Base-by-base conservation (phyloP, 2,113 vertebrate species). In the Tetrax tetrax region DNA sequence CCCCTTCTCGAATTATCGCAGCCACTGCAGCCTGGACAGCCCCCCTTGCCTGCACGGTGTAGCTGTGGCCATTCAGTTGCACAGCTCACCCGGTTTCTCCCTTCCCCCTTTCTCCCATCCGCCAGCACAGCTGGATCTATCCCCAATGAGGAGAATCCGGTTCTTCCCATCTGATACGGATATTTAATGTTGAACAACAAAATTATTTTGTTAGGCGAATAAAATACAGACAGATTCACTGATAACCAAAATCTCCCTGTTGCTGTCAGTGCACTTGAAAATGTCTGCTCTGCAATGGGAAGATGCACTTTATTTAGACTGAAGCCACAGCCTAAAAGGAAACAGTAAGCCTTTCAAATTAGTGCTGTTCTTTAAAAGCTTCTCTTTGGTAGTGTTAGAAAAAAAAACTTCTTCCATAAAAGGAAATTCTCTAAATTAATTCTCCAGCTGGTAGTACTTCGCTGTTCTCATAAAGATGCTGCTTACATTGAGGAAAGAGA, bases 321-420 rank as follows among this genome's bases (percentile, higher is more conserved):
- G 89, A 83, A 83, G 78, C 81, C 61, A n/a, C 41, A 61, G 63
- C 61, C 81, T 93, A 87, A 87, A 96, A 94, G 87, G 93, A 95
- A 96, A 96, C 94, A 94, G 87, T 96, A 61, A 93, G 94, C 93
- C 96, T 96, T 96, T 94, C 95, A 96, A 85, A 94, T 96, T 89
- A 93, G 74, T 76, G 78, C 37, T 14, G 72, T 83, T 94, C 91
- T 96, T 94, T 96, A 87, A 94, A 96, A 87, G 89, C 89, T 94
- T 93, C 81, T 94, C 47, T 97, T 91, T 79, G 78, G 50, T 93
- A 76, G 53, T 61, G 61, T 82, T 85, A 83, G 91, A 85, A 96
- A 96, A 96, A 38, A 43, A 89, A 45, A 72, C 74, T 69, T 95
- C 66, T 89, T 87, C 96, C 95, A 65, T 87, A 93, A 96, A 96